Conservation (phyloP, 2,888 invertebrate species). For the Camponotus fellah region DNA sequence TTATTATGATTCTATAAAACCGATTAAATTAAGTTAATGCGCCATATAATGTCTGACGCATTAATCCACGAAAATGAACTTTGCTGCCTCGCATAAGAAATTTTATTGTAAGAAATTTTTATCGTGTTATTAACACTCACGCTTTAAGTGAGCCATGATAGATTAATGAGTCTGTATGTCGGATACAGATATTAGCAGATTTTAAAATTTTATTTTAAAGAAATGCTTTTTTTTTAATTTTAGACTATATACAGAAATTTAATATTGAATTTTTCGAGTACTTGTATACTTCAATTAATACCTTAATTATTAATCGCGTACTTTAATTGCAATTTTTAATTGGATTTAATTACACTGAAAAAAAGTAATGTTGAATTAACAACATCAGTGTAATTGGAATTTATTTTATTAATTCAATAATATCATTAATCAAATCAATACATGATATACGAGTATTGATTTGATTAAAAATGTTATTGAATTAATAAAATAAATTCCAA, state of each 20-base stretch:
- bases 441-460: no score
- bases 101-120: no score
- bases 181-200: not conserved
- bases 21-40: not conserved
- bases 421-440: no score
- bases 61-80: not conserved
- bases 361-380: no score
- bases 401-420: no score
- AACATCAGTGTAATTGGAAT: not conserved
- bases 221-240: not conserved
- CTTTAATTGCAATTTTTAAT: not conserved
- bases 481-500: no score
- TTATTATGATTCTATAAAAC: constrained; percentile 24
- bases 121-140: not conserved
- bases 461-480: no score
- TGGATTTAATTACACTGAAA: not conserved
- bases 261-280: not conserved
- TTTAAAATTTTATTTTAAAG: not conserved
- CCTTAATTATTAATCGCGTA: not conserved
- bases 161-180: not conserved
- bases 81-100: not conserved
- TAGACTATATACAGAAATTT: not conserved
- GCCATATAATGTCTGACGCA: not conserved
- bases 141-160: not conserved
- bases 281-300: not conserved